Evolutionary conservation across 2,888 invertebrate genomes (phyloP).

Genomic region (Drepana falcataria): DNA sequence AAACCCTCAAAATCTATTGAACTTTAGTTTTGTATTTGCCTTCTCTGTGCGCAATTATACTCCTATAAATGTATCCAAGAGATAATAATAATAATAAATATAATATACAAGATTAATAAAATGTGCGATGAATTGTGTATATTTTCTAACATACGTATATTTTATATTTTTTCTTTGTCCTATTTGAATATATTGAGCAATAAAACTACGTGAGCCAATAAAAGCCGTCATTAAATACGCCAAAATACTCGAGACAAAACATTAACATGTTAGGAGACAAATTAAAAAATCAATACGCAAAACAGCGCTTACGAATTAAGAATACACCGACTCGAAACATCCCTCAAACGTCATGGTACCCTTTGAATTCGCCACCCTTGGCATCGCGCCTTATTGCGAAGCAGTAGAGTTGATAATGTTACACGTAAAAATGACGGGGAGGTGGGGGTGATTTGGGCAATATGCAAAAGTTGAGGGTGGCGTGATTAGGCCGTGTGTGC

Average conservation of each 20-base stretch:
- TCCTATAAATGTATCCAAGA: no score
- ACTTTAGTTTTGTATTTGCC: no score
- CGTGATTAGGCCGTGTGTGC: conserved; percentile 77
- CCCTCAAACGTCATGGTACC: conserved; percentile 63
- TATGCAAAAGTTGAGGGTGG: conserved; percentile 71
- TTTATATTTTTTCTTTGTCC: no score
- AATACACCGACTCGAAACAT: conserved; percentile 47
- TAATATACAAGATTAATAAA: no score
- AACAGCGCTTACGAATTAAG: conserved; percentile 58
- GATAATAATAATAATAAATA: no score
- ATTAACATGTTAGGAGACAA: conserved; percentile 27
- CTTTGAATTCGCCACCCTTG: conserved; percentile 26
- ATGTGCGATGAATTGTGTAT: no score
- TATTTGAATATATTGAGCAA: no score
- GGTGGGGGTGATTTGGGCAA: conserved; percentile 73
- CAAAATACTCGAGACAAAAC: conserved; percentile 6
- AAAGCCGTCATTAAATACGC: no score
- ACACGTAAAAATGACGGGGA: conserved; percentile 47
- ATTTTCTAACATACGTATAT: no score
- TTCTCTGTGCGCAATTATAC: no score
- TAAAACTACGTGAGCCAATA: no score
- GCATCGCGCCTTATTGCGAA: conserved; percentile 15
- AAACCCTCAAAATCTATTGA: no score
- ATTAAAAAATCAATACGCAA: conserved; percentile 72
- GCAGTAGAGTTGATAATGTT: conserved; percentile 31